Percentiles rank a stretch among this genome's conserved stretches.
phyloP scores from a whole-genome alignment of 2,797 vertebrate species.

The Pristis pectinata region DNA sequence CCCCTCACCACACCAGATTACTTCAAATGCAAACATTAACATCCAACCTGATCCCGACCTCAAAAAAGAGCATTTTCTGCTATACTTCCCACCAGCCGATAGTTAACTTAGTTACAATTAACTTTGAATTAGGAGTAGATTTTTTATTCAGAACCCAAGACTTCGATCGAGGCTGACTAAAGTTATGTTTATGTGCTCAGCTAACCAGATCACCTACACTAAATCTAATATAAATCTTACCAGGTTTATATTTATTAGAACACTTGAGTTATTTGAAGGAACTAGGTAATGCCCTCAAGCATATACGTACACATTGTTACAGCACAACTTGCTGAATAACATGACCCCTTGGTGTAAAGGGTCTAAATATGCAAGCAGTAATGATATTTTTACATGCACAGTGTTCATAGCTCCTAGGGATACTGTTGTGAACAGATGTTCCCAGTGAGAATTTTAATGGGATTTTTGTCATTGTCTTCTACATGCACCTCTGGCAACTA shows the following conservation, averaged over 20 bases:
- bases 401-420: not conserved
- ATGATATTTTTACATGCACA: constrained; percentile 20
- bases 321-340: not conserved
- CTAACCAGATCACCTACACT: not conserved
- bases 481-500: constrained; percentile 1
- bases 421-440: constrained; percentile 30
- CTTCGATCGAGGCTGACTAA: not conserved
- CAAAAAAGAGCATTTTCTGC: not conserved
- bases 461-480: constrained; percentile 5
- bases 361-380: not conserved
- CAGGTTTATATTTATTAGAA: not conserved
- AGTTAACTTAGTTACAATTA: not conserved
- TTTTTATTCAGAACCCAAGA: not conserved
- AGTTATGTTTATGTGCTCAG: not conserved
- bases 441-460: constrained; percentile 36
- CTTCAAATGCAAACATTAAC: not conserved
- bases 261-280: not conserved
- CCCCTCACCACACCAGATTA: not conserved
- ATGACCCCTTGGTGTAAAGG: not conserved
- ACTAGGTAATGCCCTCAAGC: not conserved
- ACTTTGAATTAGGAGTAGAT: not conserved
- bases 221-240: not conserved
- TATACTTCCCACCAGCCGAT: not conserved
- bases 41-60: not conserved
- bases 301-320: not conserved